Evolutionary conservation across 2,113 vertebrate species (phyloP).

Genomic region (Lampris incognitus): DNA sequence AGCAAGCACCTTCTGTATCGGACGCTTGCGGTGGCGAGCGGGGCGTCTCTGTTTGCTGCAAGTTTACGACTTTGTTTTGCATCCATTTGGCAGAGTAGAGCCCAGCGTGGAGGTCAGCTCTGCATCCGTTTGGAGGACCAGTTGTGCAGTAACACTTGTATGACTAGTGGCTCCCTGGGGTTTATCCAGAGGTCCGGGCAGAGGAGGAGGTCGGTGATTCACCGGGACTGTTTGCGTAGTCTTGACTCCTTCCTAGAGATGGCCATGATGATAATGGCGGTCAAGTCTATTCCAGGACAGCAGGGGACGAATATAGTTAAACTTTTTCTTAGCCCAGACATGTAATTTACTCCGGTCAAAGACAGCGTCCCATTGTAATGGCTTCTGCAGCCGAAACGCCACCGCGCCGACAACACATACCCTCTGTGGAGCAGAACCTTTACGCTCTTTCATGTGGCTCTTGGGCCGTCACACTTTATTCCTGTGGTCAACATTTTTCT

Average conservation of each 20-base stretch:
- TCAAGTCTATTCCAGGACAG: slow-evolving; percentile 44
- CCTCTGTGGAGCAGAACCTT: slow-evolving; percentile 64
- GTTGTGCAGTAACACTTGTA: too few relatives aligned
- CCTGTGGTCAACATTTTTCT: slow-evolving; percentile 68
- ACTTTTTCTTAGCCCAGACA: slow-evolving; percentile 44
- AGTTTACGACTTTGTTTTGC: background rate
- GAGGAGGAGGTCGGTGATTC: slow-evolving; percentile 54
- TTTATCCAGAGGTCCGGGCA: slow-evolving; percentile 43
- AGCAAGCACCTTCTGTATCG: slow-evolving; percentile 9
- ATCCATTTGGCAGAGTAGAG: background rate
- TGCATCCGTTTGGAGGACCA: background rate
- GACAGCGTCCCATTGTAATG: slow-evolving; percentile 76
- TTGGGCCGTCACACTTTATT: slow-evolving; percentile 73
- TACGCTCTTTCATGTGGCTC: slow-evolving; percentile 74
- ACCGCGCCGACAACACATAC: slow-evolving; percentile 65
- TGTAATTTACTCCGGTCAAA: slow-evolving; percentile 53
- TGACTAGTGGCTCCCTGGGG: slow-evolving; percentile 2
- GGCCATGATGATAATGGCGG: slow-evolving; percentile 50
- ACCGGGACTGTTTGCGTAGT: slow-evolving; percentile 51
- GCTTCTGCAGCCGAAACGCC: slow-evolving; percentile 65
- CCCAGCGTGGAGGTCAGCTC: background rate
- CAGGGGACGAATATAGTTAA: slow-evolving; percentile 56
- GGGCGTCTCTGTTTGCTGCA: background rate
- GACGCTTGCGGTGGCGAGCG: background rate
- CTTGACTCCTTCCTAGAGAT: slow-evolving; percentile 33